A percentile compares a stretch with the other conserved stretches of the same genome.
phyloP scores from a whole-genome alignment of 2,113 vertebrate species.

The Halcyon malimbica region DNA sequence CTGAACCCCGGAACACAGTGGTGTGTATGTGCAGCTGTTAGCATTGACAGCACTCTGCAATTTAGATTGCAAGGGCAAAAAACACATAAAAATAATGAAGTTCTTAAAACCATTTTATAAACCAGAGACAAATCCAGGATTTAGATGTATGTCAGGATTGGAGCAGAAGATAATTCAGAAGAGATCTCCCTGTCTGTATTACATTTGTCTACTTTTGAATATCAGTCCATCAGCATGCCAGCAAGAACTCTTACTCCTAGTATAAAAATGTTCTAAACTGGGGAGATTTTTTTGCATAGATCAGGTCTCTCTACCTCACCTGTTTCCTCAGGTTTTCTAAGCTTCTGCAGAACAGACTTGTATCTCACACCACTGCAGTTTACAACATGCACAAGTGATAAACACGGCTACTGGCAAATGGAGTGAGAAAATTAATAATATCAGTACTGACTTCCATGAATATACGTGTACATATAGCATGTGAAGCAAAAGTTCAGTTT shows the following conservation, averaged over 20 bases:
- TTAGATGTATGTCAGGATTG: background rate
- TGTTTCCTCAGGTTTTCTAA: background rate
- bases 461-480: fast-evolving
- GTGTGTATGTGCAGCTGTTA: background rate
- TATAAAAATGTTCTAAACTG: background rate
- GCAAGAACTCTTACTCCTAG: background rate
- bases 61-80: background rate
- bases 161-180: background rate
- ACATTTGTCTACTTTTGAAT: background rate
- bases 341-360: background rate
- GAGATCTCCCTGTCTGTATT: background rate
- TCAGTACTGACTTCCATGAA: background rate
- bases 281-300: background rate
- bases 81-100: background rate
- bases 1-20: background rate
- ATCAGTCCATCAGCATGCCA: background rate
- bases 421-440: background rate
- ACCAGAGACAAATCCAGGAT: background rate
- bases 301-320: background rate
- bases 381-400: background rate
- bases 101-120: background rate
- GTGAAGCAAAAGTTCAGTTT: background rate
- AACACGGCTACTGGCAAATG: background rate
- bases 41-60: background rate
- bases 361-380: background rate